Evolutionary conservation across 2,113 vertebrate species (phyloP), one percentile per base, ranked within the genome.

Genomic region (Emydura subglobosa): DNA sequence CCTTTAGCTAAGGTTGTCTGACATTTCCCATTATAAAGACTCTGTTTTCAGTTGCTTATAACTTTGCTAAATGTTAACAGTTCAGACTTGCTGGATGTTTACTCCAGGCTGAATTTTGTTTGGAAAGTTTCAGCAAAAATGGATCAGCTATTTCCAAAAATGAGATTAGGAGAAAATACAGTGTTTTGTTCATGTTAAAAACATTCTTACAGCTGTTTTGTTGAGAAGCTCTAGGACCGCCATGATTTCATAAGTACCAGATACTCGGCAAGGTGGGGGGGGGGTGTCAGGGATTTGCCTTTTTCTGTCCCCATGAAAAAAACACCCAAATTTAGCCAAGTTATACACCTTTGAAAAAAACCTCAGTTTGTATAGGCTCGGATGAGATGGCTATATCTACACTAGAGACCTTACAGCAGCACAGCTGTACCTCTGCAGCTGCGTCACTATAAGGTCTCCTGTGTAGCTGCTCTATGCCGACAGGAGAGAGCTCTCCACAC

Each of bases 11-110:
- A 74, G 21, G 4, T 12, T 74, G 68, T 39, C 34, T 16, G 22
- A 24, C 22, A 24, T 1, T 93, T 90, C 86, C 53, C 55, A 57
- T 1, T 14, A 6, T 51, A 82, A 25, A 39, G 3, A 79, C 81
- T 91, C 50, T 74, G 7, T 53, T 87, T 87, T 10, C 50, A 72
- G 31, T 12, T 83, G 25, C 12, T 95, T 14, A 10, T 6, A 68
- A 2, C 86, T 91, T 27, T 42, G 1, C 12, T 16, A 2, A 21
- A 65, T 68, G 84, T 72, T 3, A 47, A 54, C 44, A 57, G 57
- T 0, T 1, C 79, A 53, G 29, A 1, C 2, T 87, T 0, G 7
- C 34, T 1, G 83, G 85, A 61, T 34, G 17, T 1, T 5, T 22
- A 21, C 3, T 50, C 50, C 22, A 27, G 47, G 10, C 1, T 91